Evolutionary conservation across 2,113 vertebrate genomes (phyloP).

Genomic region (Xiphophorus hellerii): DNA sequence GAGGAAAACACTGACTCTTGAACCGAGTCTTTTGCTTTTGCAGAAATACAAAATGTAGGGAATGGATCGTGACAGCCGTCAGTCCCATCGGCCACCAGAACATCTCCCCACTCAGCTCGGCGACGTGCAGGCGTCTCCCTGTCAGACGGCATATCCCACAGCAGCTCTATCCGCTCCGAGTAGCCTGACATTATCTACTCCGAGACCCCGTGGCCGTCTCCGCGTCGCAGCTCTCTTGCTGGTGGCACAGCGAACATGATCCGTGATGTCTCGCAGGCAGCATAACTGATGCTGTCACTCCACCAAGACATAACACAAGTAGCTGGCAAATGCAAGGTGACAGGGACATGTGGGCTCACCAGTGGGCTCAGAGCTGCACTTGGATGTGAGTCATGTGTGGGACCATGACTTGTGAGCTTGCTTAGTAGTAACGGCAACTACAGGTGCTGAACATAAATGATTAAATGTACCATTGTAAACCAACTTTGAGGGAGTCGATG

Average conservation of each 20-base stretch:
- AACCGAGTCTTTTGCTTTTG: slow-evolving; percentile 36
- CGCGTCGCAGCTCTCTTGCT: slow-evolving; percentile 64
- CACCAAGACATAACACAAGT: slow-evolving; percentile 55
- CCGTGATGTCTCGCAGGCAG: slow-evolving; percentile 76
- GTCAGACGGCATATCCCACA: slow-evolving; percentile 78
- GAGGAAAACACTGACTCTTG: background rate
- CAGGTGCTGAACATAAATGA: background rate
- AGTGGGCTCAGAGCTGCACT: slow-evolving; percentile 13
- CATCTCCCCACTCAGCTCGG: slow-evolving; percentile 52
- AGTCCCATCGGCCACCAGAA: slow-evolving; percentile 75
- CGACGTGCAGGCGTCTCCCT: slow-evolving; percentile 66
- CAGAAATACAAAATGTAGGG: slow-evolving; percentile 15
- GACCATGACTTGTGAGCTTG: slow-evolving; percentile 11
- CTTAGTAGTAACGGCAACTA: background rate
- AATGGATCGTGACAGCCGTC: slow-evolving; percentile 72
- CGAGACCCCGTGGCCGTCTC: slow-evolving; percentile 65
- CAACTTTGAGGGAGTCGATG: no score
- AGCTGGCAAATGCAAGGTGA: slow-evolving; percentile 71
- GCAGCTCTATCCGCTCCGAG: slow-evolving; percentile 33
- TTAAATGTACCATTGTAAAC: background rate
- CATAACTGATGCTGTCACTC: slow-evolving; percentile 78
- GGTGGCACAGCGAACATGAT: slow-evolving; percentile 73
- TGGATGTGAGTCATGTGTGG: slow-evolving; percentile 8
- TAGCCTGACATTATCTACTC: slow-evolving; percentile 76
- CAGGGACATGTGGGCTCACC: slow-evolving; percentile 60